These are phyloP conservation scores for Apis laboriosa DNA, from an alignment of 1,140 invertebrate genomes.

Conservation along the genomic window DNA sequence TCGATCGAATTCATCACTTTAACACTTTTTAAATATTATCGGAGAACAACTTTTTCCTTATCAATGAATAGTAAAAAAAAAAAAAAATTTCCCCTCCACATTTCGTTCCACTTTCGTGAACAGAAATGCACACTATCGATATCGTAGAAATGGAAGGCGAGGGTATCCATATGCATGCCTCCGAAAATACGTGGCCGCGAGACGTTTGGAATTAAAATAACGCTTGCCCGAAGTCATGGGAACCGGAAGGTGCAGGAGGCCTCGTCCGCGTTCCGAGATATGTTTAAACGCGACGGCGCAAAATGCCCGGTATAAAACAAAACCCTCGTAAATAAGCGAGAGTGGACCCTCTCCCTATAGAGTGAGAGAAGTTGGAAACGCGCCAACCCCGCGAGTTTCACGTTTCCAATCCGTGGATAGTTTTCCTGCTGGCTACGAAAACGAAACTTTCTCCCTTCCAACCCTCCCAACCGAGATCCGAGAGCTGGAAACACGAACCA, in stretches of 20 bases:
- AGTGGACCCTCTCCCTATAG: constrained; percentile 23
- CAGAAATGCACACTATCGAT: no score
- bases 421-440: constrained; percentile 53
- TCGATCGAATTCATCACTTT: no score
- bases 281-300: constrained; percentile 50
- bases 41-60: no score
- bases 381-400: constrained; percentile 59
- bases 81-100: no score
- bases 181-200: constrained; percentile 21
- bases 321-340: constrained; percentile 55
- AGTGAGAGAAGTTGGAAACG: constrained; percentile 47
- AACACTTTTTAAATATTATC: no score
- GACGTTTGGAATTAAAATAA: constrained; percentile 35
- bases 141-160: no score
- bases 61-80: no score
- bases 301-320: constrained; percentile 57
- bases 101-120: no score
- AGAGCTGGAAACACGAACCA: constrained; percentile 57
- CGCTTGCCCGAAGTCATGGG: constrained; percentile 18
- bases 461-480: constrained; percentile 11
- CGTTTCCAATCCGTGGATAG: constrained; percentile 64
- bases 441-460: constrained; percentile 47
- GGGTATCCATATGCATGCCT: no score
- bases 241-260: constrained; percentile 31
- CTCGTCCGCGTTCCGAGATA: constrained; percentile 44